Evolutionary conservation across 2,113 vertebrate genomes (phyloP).

Genomic region (Sceloporus undulatus): DNA sequence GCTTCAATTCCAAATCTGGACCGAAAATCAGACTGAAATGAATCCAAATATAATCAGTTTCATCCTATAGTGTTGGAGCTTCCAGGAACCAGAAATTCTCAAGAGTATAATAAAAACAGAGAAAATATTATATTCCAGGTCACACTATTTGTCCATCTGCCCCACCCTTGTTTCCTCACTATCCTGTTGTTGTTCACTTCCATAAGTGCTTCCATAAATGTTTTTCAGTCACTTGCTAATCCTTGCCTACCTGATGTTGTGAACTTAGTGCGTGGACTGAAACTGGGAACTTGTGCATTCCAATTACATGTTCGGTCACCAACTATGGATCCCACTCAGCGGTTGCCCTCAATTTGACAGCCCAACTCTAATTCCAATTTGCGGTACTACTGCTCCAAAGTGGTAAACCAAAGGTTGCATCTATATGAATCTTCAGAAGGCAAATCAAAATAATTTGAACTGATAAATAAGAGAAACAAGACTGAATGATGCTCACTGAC

Average conservation of each 20-base stretch:
- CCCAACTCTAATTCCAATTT: not conserved
- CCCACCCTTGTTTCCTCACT: not conserved
- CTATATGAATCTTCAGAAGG: constrained; percentile 54
- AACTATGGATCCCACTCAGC: not conserved
- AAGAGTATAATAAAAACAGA: not conserved
- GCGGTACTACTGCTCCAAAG: not conserved
- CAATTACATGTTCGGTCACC: not conserved
- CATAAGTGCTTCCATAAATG: not conserved
- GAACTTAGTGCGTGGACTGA: too few species aligned
- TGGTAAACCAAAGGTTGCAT: constrained; percentile 46
- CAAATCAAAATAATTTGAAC: constrained; percentile 65
- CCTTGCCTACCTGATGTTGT: not conserved
- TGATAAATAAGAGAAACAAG: constrained; percentile 54
- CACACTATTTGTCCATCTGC: not conserved
- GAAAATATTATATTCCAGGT: not conserved
- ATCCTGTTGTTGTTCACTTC: too few species aligned
- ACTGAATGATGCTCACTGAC: constrained; percentile 54
- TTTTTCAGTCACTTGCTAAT: not conserved
- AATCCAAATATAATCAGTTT: not conserved
- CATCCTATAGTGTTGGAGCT: not conserved
- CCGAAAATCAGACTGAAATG: not conserved
- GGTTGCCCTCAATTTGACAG: not conserved
- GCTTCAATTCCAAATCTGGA: not conserved
- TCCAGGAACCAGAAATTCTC: not conserved
- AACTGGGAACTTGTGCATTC: not conserved